Evolutionary conservation across 2,113 vertebrate genomes (phyloP).

Genomic region (Takifugu bimaculatus): DNA sequence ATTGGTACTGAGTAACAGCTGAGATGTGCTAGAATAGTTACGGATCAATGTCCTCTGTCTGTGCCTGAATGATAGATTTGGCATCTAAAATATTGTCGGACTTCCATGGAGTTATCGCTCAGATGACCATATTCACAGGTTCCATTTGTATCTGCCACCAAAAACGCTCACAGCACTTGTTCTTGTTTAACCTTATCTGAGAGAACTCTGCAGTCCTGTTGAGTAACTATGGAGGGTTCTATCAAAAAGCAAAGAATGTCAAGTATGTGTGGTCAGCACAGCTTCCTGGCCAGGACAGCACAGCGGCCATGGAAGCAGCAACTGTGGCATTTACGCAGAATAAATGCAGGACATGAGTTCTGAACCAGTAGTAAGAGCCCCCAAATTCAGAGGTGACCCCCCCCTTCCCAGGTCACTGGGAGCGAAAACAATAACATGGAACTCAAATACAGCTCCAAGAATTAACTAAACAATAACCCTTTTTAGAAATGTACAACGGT

Average conservation of each 20-base stretch:
- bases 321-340: constrained; percentile 46
- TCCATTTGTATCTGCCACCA: background rate
- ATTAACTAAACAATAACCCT: no score
- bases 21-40: no score
- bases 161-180: background rate
- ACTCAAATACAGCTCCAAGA: no score
- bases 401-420: background rate
- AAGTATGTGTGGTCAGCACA: constrained; percentile 57
- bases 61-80: no score
- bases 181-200: constrained; percentile 11
- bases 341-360: constrained; percentile 4
- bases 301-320: constrained; percentile 21
- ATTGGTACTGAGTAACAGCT: no score
- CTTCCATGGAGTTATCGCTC: no score
- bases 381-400: background rate
- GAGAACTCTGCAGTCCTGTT: constrained; percentile 19
- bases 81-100: no score
- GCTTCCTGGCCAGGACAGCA: constrained; percentile 35
- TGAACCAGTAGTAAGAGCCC: background rate
- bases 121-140: no score
- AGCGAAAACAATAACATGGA: no score
- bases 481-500: no score
- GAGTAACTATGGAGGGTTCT: constrained; percentile 47
- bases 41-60: no score
- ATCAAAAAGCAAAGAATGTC: constrained; percentile 64